phyloP scores from a whole-genome alignment of 64 coral and sea anemone genomes.

The Astreopora myriophthalma region DNA sequence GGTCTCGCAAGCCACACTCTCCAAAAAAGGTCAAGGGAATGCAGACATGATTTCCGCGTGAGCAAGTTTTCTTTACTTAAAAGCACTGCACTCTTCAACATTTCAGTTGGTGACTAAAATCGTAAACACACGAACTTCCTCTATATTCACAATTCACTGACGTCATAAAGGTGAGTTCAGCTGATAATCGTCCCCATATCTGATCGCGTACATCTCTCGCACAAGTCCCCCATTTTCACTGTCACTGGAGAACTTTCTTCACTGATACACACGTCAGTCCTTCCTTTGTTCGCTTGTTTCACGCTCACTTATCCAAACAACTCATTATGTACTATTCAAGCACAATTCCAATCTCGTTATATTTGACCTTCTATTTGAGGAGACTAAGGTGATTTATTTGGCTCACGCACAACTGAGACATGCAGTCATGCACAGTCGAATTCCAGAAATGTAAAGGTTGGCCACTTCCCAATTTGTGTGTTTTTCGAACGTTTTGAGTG shows the following conservation, averaged over 20 bases:
- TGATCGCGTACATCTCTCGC: too few species aligned
- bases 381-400: background rate
- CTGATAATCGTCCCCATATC: too few species aligned
- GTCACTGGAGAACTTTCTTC: background rate
- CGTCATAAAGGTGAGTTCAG: background rate
- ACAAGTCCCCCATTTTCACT: background rate
- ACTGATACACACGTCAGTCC: background rate
- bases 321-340: background rate
- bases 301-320: background rate
- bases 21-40: conserved; percentile 22
- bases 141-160: background rate
- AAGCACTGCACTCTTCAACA: background rate
- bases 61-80: background rate
- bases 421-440: background rate
- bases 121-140: background rate
- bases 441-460: background rate
- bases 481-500: too few species aligned
- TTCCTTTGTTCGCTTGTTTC: background rate
- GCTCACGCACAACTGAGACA: background rate
- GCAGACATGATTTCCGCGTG: background rate
- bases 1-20: background rate
- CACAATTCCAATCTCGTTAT: background rate
- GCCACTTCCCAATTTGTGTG: too few species aligned
- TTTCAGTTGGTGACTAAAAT: background rate
- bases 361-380: background rate